phyloP scores from a whole-genome alignment of 2,888 invertebrate species.

The Tolmerus cingulatus region DNA sequence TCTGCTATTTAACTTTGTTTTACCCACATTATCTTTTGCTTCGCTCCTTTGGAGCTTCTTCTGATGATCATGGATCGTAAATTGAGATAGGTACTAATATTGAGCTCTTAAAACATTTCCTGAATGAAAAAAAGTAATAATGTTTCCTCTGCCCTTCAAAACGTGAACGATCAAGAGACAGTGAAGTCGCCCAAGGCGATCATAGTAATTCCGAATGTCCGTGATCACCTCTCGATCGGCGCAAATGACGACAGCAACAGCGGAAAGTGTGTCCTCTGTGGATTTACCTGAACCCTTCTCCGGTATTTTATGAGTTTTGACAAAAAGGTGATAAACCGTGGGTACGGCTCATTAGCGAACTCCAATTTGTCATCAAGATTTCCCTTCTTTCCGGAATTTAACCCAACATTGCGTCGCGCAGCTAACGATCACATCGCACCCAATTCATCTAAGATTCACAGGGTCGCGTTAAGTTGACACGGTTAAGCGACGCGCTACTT shows the following conservation, averaged over 20 bases:
- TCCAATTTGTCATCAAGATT: neutral
- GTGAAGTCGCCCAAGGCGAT: neutral
- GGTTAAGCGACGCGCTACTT: neutral
- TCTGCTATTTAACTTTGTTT: too few species aligned
- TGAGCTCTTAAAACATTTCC: neutral
- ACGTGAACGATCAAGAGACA: neutral
- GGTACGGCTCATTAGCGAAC: neutral
- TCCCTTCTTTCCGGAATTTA: neutral
- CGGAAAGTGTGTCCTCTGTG: neutral
- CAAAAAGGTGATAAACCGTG: neutral
- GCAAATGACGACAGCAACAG: neutral
- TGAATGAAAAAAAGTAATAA: neutral
- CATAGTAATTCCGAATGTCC: neutral
- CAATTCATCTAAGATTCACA: neutral
- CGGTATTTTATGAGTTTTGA: neutral
- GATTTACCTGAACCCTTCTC: neutral
- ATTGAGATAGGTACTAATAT: neutral
- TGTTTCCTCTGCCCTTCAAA: neutral
- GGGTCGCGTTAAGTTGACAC: neutral
- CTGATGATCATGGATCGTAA: neutral
- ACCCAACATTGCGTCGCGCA: neutral
- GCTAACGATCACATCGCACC: neutral
- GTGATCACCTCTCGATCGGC: neutral
- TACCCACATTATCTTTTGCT: too few species aligned
- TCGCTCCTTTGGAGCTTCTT: too few species aligned